Base-by-base conservation (phyloP, 2,113 vertebrate species). In the Corvus cornix region DNA sequence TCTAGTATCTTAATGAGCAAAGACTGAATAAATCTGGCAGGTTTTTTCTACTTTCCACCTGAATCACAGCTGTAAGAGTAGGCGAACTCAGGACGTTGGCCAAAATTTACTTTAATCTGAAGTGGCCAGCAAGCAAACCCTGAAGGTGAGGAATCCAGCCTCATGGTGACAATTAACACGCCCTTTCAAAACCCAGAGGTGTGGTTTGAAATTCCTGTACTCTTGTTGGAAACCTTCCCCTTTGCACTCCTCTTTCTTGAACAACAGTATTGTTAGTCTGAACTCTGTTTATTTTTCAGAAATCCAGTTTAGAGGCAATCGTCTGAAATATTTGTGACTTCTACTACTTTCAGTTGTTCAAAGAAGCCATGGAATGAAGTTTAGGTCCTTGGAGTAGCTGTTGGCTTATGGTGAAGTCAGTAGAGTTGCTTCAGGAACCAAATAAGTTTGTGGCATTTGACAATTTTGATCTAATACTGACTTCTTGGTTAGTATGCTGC, bases 211-310 rank as follows among this genome's bases (percentile, higher is more conserved):
- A 67, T 51, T 68, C 13, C 63, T 27, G 10, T 67, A 26, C 35
- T 33, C 46, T 69, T 3, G 0, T 26, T 78, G 52, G 39, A 84
- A 93, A 79, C 27, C 10, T 48, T 84, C 43, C 31, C 53, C 51
- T 66, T 60, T 8, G n/a, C 1, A 6, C 31, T 77, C 52, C 72
- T 84, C 48, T 44, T 79, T 30, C 51, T 89, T 35, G 44, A 80
- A 52, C 33, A 62, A 43, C 49, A 52, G 10, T 80, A 67, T 62
- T 51, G 35, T 69, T 76, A 53, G 21, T 39, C n/a, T 79, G 46
- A 89, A 55, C 7, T 64, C 80, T n/a, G 70, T 67, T 89, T 90
- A 39, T 86, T 90, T 93, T 90, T 86, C 72, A 84, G 74, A 83
- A 21, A 28, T 27, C n/a, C 24, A 52, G 35, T 55, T 81, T 74